Base-by-base conservation (phyloP, 1,140 invertebrate species). In the Trypoxylus dichotomus region DNA sequence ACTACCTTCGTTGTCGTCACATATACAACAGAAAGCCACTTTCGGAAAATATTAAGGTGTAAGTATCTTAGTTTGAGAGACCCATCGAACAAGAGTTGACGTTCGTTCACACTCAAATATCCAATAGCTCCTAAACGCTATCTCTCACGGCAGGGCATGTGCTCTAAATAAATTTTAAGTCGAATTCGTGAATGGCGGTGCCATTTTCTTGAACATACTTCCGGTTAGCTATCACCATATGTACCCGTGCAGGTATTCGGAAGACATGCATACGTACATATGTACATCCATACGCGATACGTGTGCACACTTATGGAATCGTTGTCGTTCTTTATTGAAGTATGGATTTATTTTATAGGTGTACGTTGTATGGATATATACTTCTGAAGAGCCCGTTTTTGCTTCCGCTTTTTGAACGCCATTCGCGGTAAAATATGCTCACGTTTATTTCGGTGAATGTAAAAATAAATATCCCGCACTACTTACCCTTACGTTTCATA, bases 311-410 rank as follows among this genome's bases (percentile, higher is more conserved):
- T 58, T 13, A 58, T 58, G 21, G 47, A 58, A 58, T 58, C 47
- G 47, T 58, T 58, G 47, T 21, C 47, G 47, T 58, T 58, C 47
- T 58, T 58, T 58, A 58, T 58, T 58, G 15, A 13, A 21, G 47
- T 58, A 58, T 58, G 47, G 47, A 58, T 58, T 58, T 58, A 58
- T 58, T 58, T 58, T 58, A 58, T 58, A 58, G 47, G 47, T 19
- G 15, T 21, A 58, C 7, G 47, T 7, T 58, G 47, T 58, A 58
- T 58, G 47, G 21, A 58, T 58, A 58, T 58, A 58, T 58, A 58
- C 3, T 58, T 58, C 15, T 58, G 47, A 58, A 58, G 47, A 58
- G 47, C 7, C 5, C 15, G 15, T 58, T 21, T 58, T 19, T 58
- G 15, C 47, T 58, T n/a, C 21, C 47, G 47, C 47, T 37, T 58